A percentile compares a stretch with the other conserved stretches of the same genome.
Conservation (phyloP, 1,140 invertebrate genomes). For the Dendrolimus punctatus region DNA sequence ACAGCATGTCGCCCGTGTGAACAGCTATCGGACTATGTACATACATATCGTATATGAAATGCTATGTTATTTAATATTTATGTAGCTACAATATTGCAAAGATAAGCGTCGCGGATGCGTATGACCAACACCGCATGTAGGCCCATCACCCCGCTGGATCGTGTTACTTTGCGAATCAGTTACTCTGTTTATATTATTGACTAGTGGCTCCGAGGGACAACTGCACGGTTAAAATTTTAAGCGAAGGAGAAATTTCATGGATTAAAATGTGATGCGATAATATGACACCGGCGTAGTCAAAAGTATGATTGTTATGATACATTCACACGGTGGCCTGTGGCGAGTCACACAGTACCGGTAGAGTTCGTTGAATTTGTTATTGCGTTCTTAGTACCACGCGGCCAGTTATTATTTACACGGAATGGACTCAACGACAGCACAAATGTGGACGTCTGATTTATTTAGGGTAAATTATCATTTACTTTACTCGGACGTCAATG, state of each 20-base stretch:
- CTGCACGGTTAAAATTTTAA: constrained; percentile 26
- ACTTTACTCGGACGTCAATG: constrained; percentile 12
- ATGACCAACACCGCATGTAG: constrained; percentile 9
- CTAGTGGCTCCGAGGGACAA: constrained; percentile 6
- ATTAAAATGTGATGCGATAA: constrained; percentile 52
- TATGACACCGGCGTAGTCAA: constrained; percentile 47
- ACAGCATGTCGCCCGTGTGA: constrained; percentile 67
- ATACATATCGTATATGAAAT: constrained; percentile 49
- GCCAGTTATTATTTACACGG: constrained; percentile 61
- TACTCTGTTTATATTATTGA: constrained; percentile 14
- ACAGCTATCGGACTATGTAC: constrained; percentile 59
- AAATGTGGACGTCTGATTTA: constrained; percentile 44
- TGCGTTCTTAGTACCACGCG: constrained; percentile 59
- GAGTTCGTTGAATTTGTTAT: constrained; percentile 71
- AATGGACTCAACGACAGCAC: constrained; percentile 46
- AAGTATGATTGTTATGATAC: constrained; percentile 43
- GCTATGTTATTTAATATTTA: constrained; percentile 58
- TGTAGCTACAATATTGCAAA: constrained; percentile 35
- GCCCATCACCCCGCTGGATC: constrained; percentile 22
- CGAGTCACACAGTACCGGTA: constrained; percentile 65
- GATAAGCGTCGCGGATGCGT: constrained; percentile 39
- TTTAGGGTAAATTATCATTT: constrained; percentile 28
- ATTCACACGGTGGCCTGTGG: constrained; percentile 64
- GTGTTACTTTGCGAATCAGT: constrained; percentile 19
- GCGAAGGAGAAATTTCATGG: constrained; percentile 39